These are phyloP conservation scores for Spodoptera exigua DNA, from an alignment of 2,888 invertebrate species.

Conservation along the genomic window DNA sequence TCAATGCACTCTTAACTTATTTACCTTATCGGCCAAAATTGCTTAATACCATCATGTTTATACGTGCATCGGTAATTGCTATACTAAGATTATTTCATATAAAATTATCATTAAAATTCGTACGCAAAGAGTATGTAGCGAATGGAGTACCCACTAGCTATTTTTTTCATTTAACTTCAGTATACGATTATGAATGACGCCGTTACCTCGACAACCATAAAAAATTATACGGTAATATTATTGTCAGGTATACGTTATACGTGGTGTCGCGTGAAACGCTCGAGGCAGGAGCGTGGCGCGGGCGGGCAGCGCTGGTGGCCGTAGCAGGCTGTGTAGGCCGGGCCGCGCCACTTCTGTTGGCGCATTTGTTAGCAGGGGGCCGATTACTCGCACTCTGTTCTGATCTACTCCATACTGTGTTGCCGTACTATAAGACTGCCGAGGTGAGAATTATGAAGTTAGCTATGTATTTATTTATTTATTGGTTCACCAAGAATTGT, in stretches of 20 bases:
- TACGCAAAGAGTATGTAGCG: slow-evolving; percentile 15
- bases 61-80: no score
- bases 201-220: no score
- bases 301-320: slow-evolving; percentile 92
- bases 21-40: no score
- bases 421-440: slow-evolving; percentile 95
- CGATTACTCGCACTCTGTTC: slow-evolving; percentile 94
- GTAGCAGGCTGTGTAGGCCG: slow-evolving; percentile 93
- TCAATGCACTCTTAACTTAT: neutral
- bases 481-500: no score
- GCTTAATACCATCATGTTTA: no score
- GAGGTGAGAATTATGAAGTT: slow-evolving; percentile 88
- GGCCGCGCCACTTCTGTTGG: slow-evolving; percentile 91
- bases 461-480: no score
- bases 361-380: slow-evolving; percentile 93
- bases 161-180: slow-evolving; percentile 1
- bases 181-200: neutral
- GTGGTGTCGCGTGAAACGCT: slow-evolving; percentile 84
- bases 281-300: slow-evolving; percentile 88
- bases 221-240: neutral
- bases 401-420: slow-evolving; percentile 93
- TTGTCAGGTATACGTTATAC: slow-evolving; percentile 89
- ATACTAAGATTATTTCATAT: no score
- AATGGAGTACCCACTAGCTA: slow-evolving; percentile 18
- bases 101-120: no score